These are phyloP conservation scores for Palloptera scutellata DNA, from an alignment of 2,888 invertebrate genomes.

Conservation along the genomic window DNA sequence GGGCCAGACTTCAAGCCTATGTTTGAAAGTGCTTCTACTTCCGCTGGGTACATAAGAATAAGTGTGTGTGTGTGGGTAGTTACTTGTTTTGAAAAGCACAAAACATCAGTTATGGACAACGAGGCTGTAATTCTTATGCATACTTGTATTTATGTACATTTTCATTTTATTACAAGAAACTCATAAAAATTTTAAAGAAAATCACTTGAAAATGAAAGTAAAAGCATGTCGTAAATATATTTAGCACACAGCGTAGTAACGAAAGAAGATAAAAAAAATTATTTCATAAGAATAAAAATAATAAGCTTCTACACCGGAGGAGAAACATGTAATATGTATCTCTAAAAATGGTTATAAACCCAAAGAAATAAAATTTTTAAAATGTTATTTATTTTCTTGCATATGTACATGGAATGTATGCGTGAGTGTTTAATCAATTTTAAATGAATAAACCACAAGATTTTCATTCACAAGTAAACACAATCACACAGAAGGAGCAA, in stretches of 20 bases:
- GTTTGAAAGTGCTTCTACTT: too few relatives aligned
- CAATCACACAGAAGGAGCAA: not conserved
- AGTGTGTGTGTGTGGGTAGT: not conserved
- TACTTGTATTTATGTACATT: slow-evolving; percentile 49
- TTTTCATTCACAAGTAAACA: slow-evolving; percentile 9
- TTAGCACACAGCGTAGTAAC: not conserved
- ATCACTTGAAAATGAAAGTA: slow-evolving; percentile 46
- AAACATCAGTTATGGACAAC: too few relatives aligned
- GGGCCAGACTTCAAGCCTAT: too few relatives aligned
- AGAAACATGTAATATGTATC: too few relatives aligned
- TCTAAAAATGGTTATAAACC: not conserved
- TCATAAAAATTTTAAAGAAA: slow-evolving; percentile 51
- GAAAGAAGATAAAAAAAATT: not conserved
- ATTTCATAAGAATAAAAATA: not conserved
- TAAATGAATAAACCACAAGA: slow-evolving; percentile 32
- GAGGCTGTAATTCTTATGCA: too few relatives aligned
- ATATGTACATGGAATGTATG: not conserved
- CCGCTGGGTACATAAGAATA: not conserved
- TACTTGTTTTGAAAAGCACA: too few relatives aligned
- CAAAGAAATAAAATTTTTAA: slow-evolving; percentile 6
- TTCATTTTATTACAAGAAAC: slow-evolving; percentile 48
- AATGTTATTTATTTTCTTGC: not conserved
- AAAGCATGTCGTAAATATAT: not conserved
- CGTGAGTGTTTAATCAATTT: slow-evolving; percentile 29
- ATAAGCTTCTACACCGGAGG: too few relatives aligned